Percentiles rank a stretch among this genome's conserved stretches.
phyloP scores from a whole-genome alignment of 2,888 invertebrate genomes.

The Liposcelis brunnea region DNA sequence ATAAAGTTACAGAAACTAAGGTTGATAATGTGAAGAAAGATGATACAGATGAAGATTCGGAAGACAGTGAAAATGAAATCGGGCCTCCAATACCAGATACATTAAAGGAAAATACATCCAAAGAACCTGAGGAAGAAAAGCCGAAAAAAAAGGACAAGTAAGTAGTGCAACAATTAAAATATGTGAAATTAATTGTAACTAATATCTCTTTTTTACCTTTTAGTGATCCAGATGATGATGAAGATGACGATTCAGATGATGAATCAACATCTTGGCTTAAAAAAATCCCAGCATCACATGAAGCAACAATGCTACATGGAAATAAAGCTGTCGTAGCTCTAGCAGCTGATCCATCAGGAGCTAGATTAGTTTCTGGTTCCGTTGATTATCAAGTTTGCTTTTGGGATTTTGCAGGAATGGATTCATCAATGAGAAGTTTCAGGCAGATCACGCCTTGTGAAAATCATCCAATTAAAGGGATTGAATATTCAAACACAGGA shows the following conservation, averaged over 20 bases:
- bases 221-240: constrained; percentile 21
- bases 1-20: neutral
- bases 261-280: constrained; percentile 21
- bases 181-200: too few species aligned
- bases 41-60: constrained; percentile 12
- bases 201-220: too few species aligned
- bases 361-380: constrained; percentile 76
- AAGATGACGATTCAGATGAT: constrained; percentile 22
- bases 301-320: constrained; percentile 79
- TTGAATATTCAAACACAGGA: constrained; percentile 87
- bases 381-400: constrained; percentile 92
- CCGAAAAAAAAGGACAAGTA: constrained; percentile 9
- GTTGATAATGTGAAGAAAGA: constrained; percentile 2
- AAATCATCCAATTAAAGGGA: constrained; percentile 76
- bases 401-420: constrained; percentile 99
- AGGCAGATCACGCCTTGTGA: constrained; percentile 89
- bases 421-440: constrained; percentile 77
- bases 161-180: neutral
- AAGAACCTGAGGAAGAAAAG: constrained; percentile 11
- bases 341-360: constrained; percentile 86
- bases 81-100: constrained; percentile 11
- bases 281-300: constrained; percentile 55
- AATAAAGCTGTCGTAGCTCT: constrained; percentile 76
- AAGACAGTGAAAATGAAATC: constrained; percentile 10
- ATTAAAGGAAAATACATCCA: constrained; percentile 11